Conservation (phyloP, 2,888 invertebrate species). For the Spilarctia lutea region DNA sequence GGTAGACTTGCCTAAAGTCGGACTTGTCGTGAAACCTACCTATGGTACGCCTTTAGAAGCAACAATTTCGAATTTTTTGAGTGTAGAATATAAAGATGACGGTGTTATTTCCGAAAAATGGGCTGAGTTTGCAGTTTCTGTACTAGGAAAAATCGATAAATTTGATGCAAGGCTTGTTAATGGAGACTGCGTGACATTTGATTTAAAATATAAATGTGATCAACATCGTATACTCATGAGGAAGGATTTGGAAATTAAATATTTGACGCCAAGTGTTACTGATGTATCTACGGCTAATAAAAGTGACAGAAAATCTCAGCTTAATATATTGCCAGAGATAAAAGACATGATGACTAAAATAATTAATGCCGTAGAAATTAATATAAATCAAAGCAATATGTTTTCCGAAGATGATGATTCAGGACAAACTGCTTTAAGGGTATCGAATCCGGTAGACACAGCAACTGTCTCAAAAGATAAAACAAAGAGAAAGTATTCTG, state of each 20-base stretch:
- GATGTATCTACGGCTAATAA: background rate
- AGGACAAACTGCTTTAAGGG: slow-evolving; percentile 60
- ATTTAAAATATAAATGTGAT: slow-evolving; percentile 86
- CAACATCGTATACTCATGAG: slow-evolving; percentile 86
- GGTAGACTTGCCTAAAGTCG: slow-evolving; percentile 81
- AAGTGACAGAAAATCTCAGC: slow-evolving; percentile 3
- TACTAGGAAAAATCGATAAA: slow-evolving; percentile 69
- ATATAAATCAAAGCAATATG: slow-evolving; percentile 85
- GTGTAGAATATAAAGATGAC: slow-evolving; percentile 68
- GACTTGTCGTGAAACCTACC: slow-evolving; percentile 79
- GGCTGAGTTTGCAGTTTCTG: slow-evolving; percentile 86
- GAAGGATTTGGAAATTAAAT: slow-evolving; percentile 51
- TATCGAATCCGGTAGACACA: slow-evolving; percentile 42
- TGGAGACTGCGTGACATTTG: slow-evolving; percentile 79
- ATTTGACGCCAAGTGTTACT: slow-evolving; percentile 15
- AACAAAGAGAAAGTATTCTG: slow-evolving; percentile 73
- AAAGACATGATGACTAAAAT: slow-evolving; percentile 83
- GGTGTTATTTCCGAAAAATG: slow-evolving; percentile 79
- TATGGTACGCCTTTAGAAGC: slow-evolving; percentile 80
- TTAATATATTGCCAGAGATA: slow-evolving; percentile 57
- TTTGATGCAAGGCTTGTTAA: slow-evolving; percentile 55
- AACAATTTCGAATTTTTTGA: slow-evolving; percentile 74
- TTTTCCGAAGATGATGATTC: slow-evolving; percentile 65
- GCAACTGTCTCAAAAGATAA: slow-evolving; percentile 64
- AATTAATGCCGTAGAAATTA: slow-evolving; percentile 87